Base-by-base conservation (phyloP, 2,113 vertebrate species). In the Cyprinus carpio region DNA sequence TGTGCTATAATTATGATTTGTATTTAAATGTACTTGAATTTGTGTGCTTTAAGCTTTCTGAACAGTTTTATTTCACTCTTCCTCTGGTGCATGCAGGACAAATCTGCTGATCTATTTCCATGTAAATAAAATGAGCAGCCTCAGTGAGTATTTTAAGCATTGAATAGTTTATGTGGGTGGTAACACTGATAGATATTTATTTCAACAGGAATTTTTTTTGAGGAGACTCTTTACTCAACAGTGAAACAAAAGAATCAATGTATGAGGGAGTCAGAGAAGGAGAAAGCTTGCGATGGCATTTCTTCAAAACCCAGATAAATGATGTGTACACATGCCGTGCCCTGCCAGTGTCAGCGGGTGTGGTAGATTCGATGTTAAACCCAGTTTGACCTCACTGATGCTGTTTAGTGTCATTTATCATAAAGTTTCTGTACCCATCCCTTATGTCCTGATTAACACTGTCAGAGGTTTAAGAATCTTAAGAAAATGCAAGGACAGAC, bases 261-360 rank as follows among this genome's bases (percentile, higher is more conserved):
- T 87, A 85, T 75, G 71, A 82, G 78, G 78, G 62, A 85, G 85
- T 87, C 86, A 85, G 78, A 82, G 69, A 64, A 64, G 83, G 9
- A 85, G 83, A 87, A 85, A 88, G 77, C 77, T 79, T 49, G 78
- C 62, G 81, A 87, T 4, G 64, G 87, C 80, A 76, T 90, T 69
- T 89, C 84, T 83, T 86, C 20, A 18, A 89, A 88, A 87, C 87
- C 6, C 4, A 84, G 84, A 89, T 88, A 88, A 91, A 91, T 92
- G 87, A 67, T 92, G 91, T 93, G 92, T 91, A 88, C 90, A 82
- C 89, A 91, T 86, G 71, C 85, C 89, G 84, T 90, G 71, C 89
- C 89, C 80, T 87, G 79, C 85, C 85, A 78, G 25, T 86, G 87
- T 91, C 88, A 90, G 89, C 82, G 86, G 90, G 88, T 18, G 85